Evolutionary conservation across 2,888 invertebrate genomes (phyloP), one percentile per base, ranked within the genome.

Genomic region (Hirtodrosophila confusa): DNA sequence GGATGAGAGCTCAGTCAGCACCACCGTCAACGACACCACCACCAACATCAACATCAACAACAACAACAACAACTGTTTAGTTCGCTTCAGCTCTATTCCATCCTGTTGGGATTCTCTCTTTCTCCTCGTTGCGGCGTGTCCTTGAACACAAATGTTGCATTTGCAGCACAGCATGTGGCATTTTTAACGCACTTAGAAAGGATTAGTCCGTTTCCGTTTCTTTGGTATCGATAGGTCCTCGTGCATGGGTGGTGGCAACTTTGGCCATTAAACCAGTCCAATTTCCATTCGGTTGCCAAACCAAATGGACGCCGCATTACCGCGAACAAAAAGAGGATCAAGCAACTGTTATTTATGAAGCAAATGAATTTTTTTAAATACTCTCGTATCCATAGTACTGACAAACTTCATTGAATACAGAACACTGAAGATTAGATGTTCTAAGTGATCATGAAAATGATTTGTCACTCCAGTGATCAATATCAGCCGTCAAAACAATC

Each of bases 131-230:
- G 63, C 10, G 40, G 55, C 61, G 44, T 74, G 87, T 82, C 83
- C 83, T 84, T 85, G 86, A 75, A 47, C 80, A 79, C 87, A 87
- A 84, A 84, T 84, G 84, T 84, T 84, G 84, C 87, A 84, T 85
- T 84, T 80, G 41, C 39, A 40, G 65, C 78, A 49, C 87, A 85
- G 86, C 84, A 78, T 87, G 84, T 78, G 83, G 80, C 68, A 78
- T 65, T 61, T 66, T 54, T 53, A 72, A 60, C 83, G 77, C 78
- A 72, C 76, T 86, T 75, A 55, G 61, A 85, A 83, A 85, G 87
- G 87, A 83, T 85, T 86, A 83, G 58, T 58, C 23, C 24, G 39
- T 54, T 63, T 55, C 43, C 50, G 39, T 48, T 40, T 23, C 27
- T 4, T 43, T 31, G 36, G 29, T 33, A 73, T 70, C 41, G 51